Conservation (phyloP, 2,113 vertebrate genomes). For the Peromyscus polionotus region DNA sequence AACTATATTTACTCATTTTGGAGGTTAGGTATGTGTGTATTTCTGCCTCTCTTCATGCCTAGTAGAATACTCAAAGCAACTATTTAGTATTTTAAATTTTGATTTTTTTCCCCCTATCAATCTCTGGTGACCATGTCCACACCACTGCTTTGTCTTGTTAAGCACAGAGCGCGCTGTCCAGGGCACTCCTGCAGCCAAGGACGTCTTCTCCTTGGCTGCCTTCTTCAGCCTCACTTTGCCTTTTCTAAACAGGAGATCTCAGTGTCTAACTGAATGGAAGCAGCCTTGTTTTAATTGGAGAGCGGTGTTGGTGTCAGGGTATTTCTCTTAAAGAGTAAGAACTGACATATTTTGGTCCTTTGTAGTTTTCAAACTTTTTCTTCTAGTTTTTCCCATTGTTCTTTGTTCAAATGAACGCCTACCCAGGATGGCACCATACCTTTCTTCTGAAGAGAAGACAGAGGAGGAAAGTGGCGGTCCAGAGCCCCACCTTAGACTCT, state of each 20-base stretch:
- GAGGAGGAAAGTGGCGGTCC: not conserved
- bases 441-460: slow-evolving; percentile 19
- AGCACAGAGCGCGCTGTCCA: slow-evolving; percentile 45
- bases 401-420: slow-evolving; percentile 23
- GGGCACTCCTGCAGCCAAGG: not conserved
- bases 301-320: slow-evolving; percentile 18
- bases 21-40: not conserved
- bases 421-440: not conserved
- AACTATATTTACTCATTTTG: slow-evolving; percentile 34
- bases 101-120: slow-evolving; percentile 40
- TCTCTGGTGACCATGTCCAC: not conserved
- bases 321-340: slow-evolving; percentile 44
- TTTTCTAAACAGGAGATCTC: slow-evolving; percentile 46
- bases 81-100: not conserved
- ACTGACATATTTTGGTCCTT: slow-evolving; percentile 59
- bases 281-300: not conserved
- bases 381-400: not conserved
- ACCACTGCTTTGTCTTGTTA: slow-evolving; percentile 43
- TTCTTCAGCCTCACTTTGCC: slow-evolving; percentile 22
- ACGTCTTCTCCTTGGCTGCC: not conserved
- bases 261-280: not conserved
- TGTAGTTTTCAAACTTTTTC: slow-evolving; percentile 70
- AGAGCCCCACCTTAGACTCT: not conserved
- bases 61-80: not conserved
- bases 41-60: not conserved